Percentiles rank a stretch among this genome's conserved stretches.
Evolutionary conservation across 2,888 invertebrate genomes (phyloP).

Genomic region (Archaeoteleia sp.): DNA sequence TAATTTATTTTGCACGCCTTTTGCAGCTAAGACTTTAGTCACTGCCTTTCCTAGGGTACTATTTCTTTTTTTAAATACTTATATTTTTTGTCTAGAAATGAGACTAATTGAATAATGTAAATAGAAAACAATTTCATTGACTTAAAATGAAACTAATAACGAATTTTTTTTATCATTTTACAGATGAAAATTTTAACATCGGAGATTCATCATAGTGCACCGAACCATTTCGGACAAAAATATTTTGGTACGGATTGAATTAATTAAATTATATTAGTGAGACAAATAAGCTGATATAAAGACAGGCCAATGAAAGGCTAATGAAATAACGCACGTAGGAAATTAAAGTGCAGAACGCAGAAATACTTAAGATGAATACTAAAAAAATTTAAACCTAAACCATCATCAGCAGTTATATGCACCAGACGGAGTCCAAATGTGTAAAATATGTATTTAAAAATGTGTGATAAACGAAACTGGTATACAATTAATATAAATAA

Average conservation of each 20-base stretch:
- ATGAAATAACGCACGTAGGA: constrained; percentile 18
- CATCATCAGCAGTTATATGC: too few relatives aligned
- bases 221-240: constrained; percentile 98
- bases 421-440: too few relatives aligned
- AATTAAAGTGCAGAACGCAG: constrained; percentile 20
- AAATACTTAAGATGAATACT: not conserved
- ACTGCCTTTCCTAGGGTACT: constrained; percentile 87
- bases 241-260: constrained; percentile 97
- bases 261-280: constrained; percentile 43
- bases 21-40: constrained; percentile 89
- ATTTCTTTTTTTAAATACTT: too few relatives aligned
- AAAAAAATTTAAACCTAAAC: not conserved
- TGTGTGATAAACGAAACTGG: too few relatives aligned
- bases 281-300: constrained; percentile 13
- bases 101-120: too few relatives aligned
- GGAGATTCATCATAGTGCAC: constrained; percentile 95
- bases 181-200: constrained; percentile 96
- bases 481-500: not conserved
- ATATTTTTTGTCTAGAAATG: too few relatives aligned
- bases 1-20: constrained; percentile 97
- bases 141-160: not conserved
- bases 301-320: constrained; percentile 18
- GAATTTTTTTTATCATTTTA: constrained; percentile 49
- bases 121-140: not conserved
- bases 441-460: too few relatives aligned